Percentiles rank a stretch among this genome's conserved stretches.
phyloP scores from a whole-genome alignment of 2,888 invertebrate genomes.

The Buathra laborator region DNA sequence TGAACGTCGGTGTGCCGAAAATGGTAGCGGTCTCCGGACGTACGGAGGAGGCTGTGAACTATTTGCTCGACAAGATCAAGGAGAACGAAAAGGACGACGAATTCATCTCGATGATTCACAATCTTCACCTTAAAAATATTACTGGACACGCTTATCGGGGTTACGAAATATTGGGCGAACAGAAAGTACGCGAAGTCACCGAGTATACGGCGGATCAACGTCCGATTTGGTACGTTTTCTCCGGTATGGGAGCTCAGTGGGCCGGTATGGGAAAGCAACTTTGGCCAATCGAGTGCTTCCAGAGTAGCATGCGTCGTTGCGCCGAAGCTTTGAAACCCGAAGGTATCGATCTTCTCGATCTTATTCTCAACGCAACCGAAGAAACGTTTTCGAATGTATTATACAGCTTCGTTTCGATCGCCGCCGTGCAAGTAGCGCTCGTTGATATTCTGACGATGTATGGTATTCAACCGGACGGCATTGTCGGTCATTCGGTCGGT shows the following conservation, averaged over 20 bases:
- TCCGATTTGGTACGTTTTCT: constrained; percentile 97
- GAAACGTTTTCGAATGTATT: constrained; percentile 94
- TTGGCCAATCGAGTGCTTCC: constrained; percentile 93
- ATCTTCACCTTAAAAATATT: constrained; percentile 90
- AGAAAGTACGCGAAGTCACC: constrained; percentile 86
- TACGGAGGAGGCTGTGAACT: constrained; percentile 91
- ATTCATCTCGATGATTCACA: constrained; percentile 91
- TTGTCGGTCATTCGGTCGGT: constrained; percentile 98
- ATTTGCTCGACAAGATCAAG: constrained; percentile 88
- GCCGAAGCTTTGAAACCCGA: constrained; percentile 92
- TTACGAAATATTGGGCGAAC: constrained; percentile 90
- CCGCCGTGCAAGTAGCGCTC: constrained; percentile 98
- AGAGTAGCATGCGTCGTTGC: constrained; percentile 91
- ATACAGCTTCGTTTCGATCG: constrained; percentile 97
- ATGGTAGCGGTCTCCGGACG: constrained; percentile 94
- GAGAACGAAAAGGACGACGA: constrained; percentile 89
- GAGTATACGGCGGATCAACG: constrained; percentile 87
- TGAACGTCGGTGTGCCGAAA: constrained; percentile 87
- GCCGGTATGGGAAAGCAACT: constrained; percentile 96
- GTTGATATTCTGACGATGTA: constrained; percentile 93
- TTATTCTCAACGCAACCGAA: constrained; percentile 92
- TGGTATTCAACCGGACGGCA: constrained; percentile 95
- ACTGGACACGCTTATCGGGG: constrained; percentile 94
- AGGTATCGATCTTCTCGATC: constrained; percentile 93
- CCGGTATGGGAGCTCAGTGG: constrained; percentile 99